These are phyloP conservation scores for Plumapathes pennacea DNA, from an alignment of 92 coral and sea anemone species.

Conservation along the genomic window DNA sequence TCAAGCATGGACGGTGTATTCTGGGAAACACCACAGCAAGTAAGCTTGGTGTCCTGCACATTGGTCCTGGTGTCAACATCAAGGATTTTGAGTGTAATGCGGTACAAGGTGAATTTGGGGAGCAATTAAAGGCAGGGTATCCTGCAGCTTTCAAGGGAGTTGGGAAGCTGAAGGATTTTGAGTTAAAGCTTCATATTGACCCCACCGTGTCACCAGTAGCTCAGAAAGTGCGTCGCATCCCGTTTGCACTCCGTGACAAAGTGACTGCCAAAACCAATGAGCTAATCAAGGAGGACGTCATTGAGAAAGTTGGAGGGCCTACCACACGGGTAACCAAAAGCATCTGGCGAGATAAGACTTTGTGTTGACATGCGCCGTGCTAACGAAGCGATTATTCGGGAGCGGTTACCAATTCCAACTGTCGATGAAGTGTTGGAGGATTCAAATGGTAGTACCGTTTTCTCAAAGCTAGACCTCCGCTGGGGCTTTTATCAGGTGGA, in stretches of 20 bases:
- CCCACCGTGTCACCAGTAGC: constrained; percentile 33
- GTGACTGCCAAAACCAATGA: constrained; percentile 41
- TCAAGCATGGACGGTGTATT: constrained; percentile 47
- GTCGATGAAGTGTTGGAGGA: constrained; percentile 14
- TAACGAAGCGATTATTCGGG: constrained; percentile 20
- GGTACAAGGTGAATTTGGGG: background rate
- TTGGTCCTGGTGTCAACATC: constrained; percentile 46
- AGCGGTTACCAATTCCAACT: constrained; percentile 10
- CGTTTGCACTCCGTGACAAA: constrained; percentile 31
- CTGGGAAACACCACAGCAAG: constrained; percentile 38
- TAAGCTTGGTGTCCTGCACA: constrained; percentile 43
- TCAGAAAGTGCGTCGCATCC: constrained; percentile 38
- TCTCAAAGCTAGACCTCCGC: constrained; percentile 36
- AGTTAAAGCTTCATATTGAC: constrained; percentile 43
- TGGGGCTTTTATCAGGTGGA: constrained; percentile 54
- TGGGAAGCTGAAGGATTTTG: constrained; percentile 51
- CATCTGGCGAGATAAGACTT: constrained; percentile 14
- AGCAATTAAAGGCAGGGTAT: constrained; percentile 25
- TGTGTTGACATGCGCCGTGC: constrained; percentile 13
- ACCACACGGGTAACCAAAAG: constrained; percentile 31
- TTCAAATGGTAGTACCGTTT: constrained; percentile 10
- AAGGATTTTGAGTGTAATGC: constrained; percentile 32
- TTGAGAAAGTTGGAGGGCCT: constrained; percentile 29
- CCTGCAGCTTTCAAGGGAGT: constrained; percentile 48
- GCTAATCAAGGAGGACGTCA: constrained; percentile 27